A percentile compares a stretch with the other conserved stretches of the same genome.
Conservation (phyloP, 2,888 invertebrate genomes). For the Glyphotaelius pellucidus region DNA sequence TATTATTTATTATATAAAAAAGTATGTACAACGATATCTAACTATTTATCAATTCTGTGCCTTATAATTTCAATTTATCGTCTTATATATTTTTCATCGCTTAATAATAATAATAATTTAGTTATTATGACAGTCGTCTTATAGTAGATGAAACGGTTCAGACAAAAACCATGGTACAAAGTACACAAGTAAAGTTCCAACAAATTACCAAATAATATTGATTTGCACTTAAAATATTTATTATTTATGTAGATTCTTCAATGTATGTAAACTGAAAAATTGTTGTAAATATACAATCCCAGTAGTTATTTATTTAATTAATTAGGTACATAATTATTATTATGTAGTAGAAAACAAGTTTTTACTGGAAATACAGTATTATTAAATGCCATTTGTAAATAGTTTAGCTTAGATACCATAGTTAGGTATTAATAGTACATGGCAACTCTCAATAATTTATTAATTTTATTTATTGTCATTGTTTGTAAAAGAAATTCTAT, state of each 20-base stretch:
- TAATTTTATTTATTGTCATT: background rate
- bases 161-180: conserved; percentile 31
- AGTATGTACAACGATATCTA: background rate
- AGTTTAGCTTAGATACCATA: background rate
- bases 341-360: background rate
- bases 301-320: background rate
- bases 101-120: background rate
- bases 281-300: background rate
- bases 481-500: background rate
- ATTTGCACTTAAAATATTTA: background rate
- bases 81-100: background rate
- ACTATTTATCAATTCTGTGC: background rate
- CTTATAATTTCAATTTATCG: background rate
- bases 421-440: background rate
- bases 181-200: conserved; percentile 36
- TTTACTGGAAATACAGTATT: conserved; percentile 31
- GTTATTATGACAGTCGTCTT: background rate
- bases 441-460: conserved; percentile 10
- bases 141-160: background rate
- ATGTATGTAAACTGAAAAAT: background rate
- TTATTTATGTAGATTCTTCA: background rate
- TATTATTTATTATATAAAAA: background rate
- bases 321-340: background rate
- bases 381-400: conserved; percentile 31
- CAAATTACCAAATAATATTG: conserved; percentile 38